Conservation (phyloP, 1,140 invertebrate genomes). For the Choristoneura fumiferana region DNA sequence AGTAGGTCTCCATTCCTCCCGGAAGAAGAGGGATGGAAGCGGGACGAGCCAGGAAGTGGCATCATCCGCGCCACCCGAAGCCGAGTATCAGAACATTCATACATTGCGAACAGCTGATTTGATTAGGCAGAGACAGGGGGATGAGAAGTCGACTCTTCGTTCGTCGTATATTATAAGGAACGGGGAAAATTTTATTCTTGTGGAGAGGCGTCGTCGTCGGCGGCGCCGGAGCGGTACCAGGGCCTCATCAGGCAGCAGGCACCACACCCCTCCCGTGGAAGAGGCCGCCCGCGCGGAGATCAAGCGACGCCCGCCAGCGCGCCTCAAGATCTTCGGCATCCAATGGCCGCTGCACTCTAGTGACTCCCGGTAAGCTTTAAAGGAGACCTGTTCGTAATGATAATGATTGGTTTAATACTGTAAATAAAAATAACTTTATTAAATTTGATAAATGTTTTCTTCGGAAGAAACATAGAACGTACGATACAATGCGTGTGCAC, state of each 20-base stretch:
- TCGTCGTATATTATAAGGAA: slow-evolving; percentile 75
- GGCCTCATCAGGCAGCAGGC: slow-evolving; percentile 63
- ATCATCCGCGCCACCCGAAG: slow-evolving; percentile 55
- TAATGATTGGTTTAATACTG: no score
- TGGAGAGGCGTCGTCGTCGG: slow-evolving; percentile 67
- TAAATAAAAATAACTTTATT: no score
- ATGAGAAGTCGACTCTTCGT: slow-evolving; percentile 71
- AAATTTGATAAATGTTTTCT: no score
- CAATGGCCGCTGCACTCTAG: slow-evolving; percentile 77
- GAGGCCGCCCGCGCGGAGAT: slow-evolving; percentile 61
- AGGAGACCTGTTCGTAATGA: no score
- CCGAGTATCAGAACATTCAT: slow-evolving; percentile 72
- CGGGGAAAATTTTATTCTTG: slow-evolving; percentile 76
- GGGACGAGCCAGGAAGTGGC: slow-evolving; percentile 67
- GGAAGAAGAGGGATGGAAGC: slow-evolving; percentile 76
- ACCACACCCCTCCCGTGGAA: slow-evolving; percentile 66
- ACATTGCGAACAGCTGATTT: slow-evolving; percentile 72
- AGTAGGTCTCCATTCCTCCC: slow-evolving; percentile 78
- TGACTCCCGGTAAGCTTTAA: slow-evolving; percentile 57
- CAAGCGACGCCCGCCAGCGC: slow-evolving; percentile 68
- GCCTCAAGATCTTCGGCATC: slow-evolving; percentile 75
- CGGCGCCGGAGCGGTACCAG: slow-evolving; percentile 69
- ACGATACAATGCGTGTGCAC: no score
- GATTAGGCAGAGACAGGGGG: slow-evolving; percentile 64
- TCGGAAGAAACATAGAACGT: no score